phyloP scores from a whole-genome alignment of 1,140 invertebrate genomes.

The Ptiloglossa arizonensis region DNA sequence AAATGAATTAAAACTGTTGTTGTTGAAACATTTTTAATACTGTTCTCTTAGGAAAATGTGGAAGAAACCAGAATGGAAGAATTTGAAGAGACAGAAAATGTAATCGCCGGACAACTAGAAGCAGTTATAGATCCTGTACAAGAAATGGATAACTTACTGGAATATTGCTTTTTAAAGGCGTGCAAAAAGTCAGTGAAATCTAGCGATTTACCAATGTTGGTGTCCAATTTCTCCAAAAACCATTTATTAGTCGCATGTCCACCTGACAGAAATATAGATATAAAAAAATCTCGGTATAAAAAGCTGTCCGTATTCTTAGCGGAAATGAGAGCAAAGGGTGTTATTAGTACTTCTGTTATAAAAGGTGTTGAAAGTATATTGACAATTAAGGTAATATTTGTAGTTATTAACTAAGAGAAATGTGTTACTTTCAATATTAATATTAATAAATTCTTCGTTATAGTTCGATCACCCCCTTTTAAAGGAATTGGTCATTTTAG shows the following conservation, averaged over 20 bases:
- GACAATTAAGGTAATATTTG: constrained; percentile 82
- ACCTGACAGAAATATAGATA: constrained; percentile 86
- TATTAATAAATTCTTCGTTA: constrained; percentile 10
- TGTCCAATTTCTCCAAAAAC: constrained; percentile 90
- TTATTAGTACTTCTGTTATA: constrained; percentile 83
- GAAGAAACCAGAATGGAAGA: constrained; percentile 46
- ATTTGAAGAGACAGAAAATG: constrained; percentile 38
- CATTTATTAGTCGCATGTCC: constrained; percentile 90
- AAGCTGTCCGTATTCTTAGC: constrained; percentile 92
- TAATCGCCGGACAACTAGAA: not conserved
- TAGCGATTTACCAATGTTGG: constrained; percentile 86
- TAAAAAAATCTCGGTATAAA: constrained; percentile 95
- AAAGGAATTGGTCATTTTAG: constrained; percentile 68
- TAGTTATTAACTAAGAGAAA: not conserved
- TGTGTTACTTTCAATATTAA: constrained; percentile 7
- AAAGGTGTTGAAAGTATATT: constrained; percentile 84
- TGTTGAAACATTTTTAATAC: not conserved
- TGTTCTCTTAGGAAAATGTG: constrained; percentile 29
- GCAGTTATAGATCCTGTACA: constrained; percentile 76
- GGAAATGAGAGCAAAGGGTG: constrained; percentile 81
- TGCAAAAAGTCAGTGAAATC: constrained; percentile 86
- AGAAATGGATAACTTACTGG: constrained; percentile 89
- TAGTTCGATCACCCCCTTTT: constrained; percentile 75
- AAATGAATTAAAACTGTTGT: not conserved
- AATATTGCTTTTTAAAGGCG: constrained; percentile 90